Conservation (phyloP, 2,113 vertebrate species). For the Clarias macrocephalus region DNA sequence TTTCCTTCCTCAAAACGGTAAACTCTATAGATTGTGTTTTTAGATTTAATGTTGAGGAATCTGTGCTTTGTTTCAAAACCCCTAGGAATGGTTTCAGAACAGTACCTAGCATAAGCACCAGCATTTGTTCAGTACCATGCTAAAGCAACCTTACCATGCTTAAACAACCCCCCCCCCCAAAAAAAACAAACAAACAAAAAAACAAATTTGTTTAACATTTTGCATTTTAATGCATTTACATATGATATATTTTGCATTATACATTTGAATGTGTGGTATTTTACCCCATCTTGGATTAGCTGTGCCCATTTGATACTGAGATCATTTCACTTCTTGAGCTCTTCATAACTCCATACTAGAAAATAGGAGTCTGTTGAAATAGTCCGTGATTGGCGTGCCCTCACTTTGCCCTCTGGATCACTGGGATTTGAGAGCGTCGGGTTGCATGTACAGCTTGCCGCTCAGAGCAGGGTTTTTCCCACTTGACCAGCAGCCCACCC, state of each 20-base stretch:
- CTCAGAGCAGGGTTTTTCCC: conserved; percentile 26
- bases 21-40: neutral
- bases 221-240: neutral
- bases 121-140: neutral
- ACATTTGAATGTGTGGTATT: neutral
- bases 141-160: neutral
- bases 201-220: neutral
- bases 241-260: neutral
- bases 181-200: neutral
- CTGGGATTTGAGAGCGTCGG: neutral
- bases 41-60: neutral
- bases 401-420: conserved; percentile 32
- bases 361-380: conserved; percentile 6
- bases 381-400: conserved; percentile 27
- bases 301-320: neutral
- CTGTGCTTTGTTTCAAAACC: neutral
- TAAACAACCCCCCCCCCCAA: too few species aligned
- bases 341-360: neutral
- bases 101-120: neutral
- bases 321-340: neutral
- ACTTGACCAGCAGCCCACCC: conserved; percentile 29
- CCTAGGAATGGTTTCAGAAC: neutral
- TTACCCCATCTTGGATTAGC: neutral
- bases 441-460: conserved; percentile 7
- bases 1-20: neutral